phyloP scores from a whole-genome alignment of 2,797 vertebrate species.

The Chlorospingus flavigularis region DNA sequence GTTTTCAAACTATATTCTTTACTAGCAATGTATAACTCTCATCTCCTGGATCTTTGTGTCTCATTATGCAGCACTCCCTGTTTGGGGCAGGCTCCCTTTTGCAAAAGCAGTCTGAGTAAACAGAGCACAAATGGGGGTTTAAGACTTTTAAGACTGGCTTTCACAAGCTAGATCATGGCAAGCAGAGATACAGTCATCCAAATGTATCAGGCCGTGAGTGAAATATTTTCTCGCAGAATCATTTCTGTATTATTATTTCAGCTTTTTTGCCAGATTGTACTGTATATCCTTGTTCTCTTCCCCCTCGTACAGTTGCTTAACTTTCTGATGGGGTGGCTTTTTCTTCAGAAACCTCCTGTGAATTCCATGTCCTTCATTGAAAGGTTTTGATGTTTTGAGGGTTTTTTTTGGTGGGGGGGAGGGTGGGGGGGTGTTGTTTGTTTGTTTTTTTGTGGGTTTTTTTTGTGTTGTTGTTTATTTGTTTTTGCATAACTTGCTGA shows the following conservation, averaged over 20 bases:
- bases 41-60: not conserved
- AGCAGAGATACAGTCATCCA: not conserved
- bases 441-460: fast-evolving
- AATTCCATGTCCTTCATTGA: not conserved
- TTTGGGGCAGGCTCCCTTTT: not conserved
- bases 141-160: not conserved
- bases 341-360: not conserved
- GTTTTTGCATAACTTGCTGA: not conserved
- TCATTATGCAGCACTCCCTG: not conserved
- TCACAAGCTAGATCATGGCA: not conserved
- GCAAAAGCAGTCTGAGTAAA: not conserved
- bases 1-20: not conserved
- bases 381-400: not conserved
- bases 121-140: not conserved
- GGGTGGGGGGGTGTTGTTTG: not conserved
- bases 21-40: not conserved
- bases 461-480: not conserved
- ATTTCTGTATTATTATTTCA: not conserved
- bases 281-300: not conserved
- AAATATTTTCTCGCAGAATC: not conserved
- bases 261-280: not conserved
- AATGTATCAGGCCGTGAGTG: not conserved
- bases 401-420: not conserved
- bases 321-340: not conserved
- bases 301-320: not conserved